These are phyloP conservation scores for Poliocrania exsul DNA, from an alignment of 2,797 vertebrate genomes.

Conservation along the genomic window DNA sequence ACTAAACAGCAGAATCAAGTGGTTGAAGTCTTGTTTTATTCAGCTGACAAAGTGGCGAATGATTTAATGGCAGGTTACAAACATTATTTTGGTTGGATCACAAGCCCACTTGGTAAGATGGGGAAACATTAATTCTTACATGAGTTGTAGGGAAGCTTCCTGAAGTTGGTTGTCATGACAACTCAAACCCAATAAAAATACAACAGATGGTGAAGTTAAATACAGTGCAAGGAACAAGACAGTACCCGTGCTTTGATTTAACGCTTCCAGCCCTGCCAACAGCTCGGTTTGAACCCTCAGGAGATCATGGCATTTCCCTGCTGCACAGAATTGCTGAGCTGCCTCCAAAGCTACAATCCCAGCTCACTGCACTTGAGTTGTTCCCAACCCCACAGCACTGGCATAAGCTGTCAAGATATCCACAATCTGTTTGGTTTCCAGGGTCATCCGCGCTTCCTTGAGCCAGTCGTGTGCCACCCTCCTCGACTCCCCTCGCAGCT, in stretches of 20 bases:
- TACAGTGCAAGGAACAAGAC: slow-evolving; percentile 53
- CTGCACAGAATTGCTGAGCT: not conserved
- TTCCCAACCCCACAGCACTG: slow-evolving; percentile 91
- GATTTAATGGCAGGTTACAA: slow-evolving; percentile 68
- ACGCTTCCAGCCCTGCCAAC: slow-evolving; percentile 8
- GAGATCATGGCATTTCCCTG: not conserved
- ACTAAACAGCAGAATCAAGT: not conserved
- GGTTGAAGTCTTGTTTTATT: slow-evolving; percentile 76
- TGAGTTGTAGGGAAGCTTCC: slow-evolving; percentile 61
- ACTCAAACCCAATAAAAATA: slow-evolving; percentile 45
- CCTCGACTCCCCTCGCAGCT: slow-evolving; percentile 90
- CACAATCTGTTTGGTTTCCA: slow-evolving; percentile 93
- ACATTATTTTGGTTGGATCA: slow-evolving; percentile 75
- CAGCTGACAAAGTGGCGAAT: slow-evolving; percentile 73
- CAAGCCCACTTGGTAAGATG: slow-evolving; percentile 72
- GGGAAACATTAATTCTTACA: slow-evolving; percentile 70
- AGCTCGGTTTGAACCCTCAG: slow-evolving; percentile 9
- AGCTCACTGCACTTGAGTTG: slow-evolving; percentile 86
- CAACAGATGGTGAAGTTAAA: slow-evolving; percentile 58
- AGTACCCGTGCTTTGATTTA: not conserved
- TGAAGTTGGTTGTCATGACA: slow-evolving; percentile 65
- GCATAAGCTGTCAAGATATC: slow-evolving; percentile 91
- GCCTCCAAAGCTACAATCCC: not conserved
- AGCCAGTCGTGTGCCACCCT: slow-evolving; percentile 94
- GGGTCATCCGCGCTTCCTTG: slow-evolving; percentile 88